These are phyloP conservation scores for Habrosyne pyritoides DNA, from an alignment of 2,888 invertebrate genomes.

Conservation along the genomic window DNA sequence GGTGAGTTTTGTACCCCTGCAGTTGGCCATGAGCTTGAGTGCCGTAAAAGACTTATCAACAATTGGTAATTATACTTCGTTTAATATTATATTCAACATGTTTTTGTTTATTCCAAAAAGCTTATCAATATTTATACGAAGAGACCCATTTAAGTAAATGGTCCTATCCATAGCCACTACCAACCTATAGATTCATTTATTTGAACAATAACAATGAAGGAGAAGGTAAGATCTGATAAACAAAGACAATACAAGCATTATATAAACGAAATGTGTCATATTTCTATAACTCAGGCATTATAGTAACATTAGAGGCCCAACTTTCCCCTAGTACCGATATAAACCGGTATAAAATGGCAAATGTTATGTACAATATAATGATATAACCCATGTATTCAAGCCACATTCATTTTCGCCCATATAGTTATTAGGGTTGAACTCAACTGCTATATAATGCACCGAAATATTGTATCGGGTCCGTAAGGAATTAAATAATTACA, in stretches of 20 bases:
- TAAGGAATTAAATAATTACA: slow-evolving; percentile 27
- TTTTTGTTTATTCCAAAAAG: not conserved
- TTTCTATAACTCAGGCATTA: not conserved
- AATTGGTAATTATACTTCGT: no score
- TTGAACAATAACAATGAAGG: not conserved
- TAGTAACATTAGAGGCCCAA: not conserved
- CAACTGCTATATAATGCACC: slow-evolving; percentile 26
- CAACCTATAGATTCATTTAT: not conserved
- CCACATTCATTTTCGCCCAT: slow-evolving; percentile 47
- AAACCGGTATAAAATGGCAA: not conserved
- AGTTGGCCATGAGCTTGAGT: no score
- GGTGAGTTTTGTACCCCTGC: no score
- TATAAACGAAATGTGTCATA: not conserved
- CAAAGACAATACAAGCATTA: not conserved
- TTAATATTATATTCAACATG: no score
- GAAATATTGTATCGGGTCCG: slow-evolving; percentile 30
- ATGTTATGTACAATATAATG: not conserved
- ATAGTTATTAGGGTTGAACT: slow-evolving; percentile 34
- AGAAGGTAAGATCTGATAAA: slow-evolving; percentile 1
- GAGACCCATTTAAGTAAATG: not conserved
- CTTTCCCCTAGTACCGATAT: not conserved
- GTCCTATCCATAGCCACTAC: not conserved
- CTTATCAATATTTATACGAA: not conserved
- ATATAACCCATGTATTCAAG: slow-evolving; percentile 26
- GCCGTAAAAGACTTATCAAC: no score